Evolutionary conservation across 2,113 vertebrate species (phyloP).

Genomic region (Orientallactaga bullata): DNA sequence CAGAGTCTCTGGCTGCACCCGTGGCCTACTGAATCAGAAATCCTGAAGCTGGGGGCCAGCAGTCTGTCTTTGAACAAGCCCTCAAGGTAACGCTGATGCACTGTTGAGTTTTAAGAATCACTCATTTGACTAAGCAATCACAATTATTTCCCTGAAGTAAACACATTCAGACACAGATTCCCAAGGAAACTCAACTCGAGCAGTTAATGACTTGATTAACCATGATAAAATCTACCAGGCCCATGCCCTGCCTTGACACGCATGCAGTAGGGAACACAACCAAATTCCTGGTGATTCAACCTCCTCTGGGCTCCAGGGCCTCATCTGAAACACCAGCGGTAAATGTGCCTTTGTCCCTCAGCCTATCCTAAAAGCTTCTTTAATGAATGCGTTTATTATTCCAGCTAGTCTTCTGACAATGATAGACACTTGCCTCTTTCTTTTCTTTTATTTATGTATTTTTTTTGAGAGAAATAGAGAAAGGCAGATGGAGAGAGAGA

Average conservation of each 20-base stretch:
- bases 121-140: conserved; percentile 48
- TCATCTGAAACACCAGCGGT: neutral
- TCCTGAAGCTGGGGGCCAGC: conserved; percentile 14
- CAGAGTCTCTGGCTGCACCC: neutral
- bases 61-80: conserved; percentile 33
- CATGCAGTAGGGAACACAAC: conserved; percentile 32
- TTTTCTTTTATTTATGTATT: neutral
- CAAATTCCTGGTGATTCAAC: conserved; percentile 56
- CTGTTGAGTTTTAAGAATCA: neutral
- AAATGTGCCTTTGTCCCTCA: neutral
- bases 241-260: conserved; percentile 56
- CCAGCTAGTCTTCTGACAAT: neutral
- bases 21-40: conserved; percentile 46
- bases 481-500: no score
- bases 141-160: conserved; percentile 65
- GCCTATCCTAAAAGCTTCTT: neutral
- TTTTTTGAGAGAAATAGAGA: no score
- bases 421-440: neutral
- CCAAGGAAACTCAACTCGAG: conserved; percentile 27
- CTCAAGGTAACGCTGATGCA: neutral
- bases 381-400: conserved; percentile 13
- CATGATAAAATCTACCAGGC: conserved; percentile 62
- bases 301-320: neutral
- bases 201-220: conserved; percentile 69
- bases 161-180: conserved; percentile 58